These are phyloP conservation scores for Scopus umbretta DNA, from an alignment of 2,113 vertebrate species.

Conservation along the genomic window DNA sequence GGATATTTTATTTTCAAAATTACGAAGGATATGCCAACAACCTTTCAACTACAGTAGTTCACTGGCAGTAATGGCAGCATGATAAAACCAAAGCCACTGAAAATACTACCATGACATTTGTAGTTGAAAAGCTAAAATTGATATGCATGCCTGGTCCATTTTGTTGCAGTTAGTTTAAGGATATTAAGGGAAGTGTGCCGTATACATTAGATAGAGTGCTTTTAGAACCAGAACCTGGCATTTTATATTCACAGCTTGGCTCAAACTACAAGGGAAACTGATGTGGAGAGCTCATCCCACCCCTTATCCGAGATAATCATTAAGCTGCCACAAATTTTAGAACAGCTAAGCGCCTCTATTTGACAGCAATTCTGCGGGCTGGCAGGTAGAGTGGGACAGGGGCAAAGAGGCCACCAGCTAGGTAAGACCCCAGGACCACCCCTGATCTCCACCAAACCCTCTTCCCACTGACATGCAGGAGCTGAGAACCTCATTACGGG, in stretches of 20 bases:
- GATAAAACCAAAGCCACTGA: background rate
- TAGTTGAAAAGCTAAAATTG: background rate
- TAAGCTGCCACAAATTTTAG: background rate
- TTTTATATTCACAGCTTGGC: background rate
- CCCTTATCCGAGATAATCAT: background rate
- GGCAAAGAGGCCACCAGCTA: background rate
- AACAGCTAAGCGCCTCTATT: background rate
- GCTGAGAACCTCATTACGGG: background rate
- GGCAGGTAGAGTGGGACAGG: background rate
- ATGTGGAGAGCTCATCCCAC: background rate
- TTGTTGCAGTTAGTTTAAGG: background rate
- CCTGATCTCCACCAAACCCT: background rate
- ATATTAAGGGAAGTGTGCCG: background rate
- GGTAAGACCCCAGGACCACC: background rate
- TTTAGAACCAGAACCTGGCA: background rate
- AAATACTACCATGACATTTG: background rate
- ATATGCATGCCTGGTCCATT: background rate
- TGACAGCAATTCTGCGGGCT: background rate
- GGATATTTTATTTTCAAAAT: constrained; percentile 35
- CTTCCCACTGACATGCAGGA: background rate
- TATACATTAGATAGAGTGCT: background rate
- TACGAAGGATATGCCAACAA: background rate
- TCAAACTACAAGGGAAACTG: background rate
- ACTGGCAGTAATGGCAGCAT: background rate
- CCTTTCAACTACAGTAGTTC: background rate